Base-by-base conservation (phyloP, 2,113 vertebrate species). In the Ptyas mucosa region DNA sequence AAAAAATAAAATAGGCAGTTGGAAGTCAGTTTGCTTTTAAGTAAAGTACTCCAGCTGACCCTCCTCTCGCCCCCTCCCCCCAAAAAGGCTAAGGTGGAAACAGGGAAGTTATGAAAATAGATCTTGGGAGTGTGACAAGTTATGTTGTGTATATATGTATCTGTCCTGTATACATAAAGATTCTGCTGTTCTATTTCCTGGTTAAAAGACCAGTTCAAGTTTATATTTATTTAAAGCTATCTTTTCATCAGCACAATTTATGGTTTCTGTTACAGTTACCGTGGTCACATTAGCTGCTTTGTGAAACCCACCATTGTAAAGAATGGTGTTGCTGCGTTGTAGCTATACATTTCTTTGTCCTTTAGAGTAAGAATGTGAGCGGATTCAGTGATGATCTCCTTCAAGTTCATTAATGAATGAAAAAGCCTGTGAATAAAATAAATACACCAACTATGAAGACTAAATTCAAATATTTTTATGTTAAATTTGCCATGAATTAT, bases 341-440 rank as follows among this genome's bases (percentile, higher is more conserved):
- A 97, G 75, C 92, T 94, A 85, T 98, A 99, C 0, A 9, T 92
- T 89, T 39, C 97, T 96, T 98, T 99, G 96, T 99, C 98, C 94
- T 98, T 97, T 53, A 99, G 97, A 88, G 98, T 95, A 94, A 99
- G 98, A 96, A 99, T 97, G 95, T 99, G 98, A 94, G 96, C 97
- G 91, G 98, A 98, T 94, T 98, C 98, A 95, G 96, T 97, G 89
- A 99, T 98, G 92, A 99, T 97, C 94, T 97, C 97, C 90, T 98
- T 99, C 97, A 99, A 92, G 92, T 97, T 98, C 94, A 98, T 96
- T 93, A 99, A 95, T 6, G 99, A 98, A 57, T 98, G 98, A 95
- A 98, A 98, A 94, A 99, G 97, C 95, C 99, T 99, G 96, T 12
- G 93, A 94, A 95, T 93, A 95, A 95, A 96, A 94, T 61, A 94